Evolutionary conservation across 2,888 invertebrate species (phyloP).

Genomic region (Apoda limacodes): DNA sequence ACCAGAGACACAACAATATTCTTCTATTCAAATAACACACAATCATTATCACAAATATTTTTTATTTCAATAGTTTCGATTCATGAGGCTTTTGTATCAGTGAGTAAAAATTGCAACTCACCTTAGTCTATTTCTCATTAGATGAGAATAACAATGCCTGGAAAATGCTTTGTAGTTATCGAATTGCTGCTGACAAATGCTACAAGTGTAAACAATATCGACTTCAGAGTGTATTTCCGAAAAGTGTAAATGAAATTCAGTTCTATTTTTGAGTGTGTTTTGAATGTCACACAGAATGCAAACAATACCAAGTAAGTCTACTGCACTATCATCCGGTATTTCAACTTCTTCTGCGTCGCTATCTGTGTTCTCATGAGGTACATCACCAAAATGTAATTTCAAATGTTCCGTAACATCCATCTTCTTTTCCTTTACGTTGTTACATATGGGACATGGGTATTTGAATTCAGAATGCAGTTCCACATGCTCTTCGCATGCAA

Average conservation of each 20-base stretch:
- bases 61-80: too few relatives aligned
- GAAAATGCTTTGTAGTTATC: slow-evolving; percentile 65
- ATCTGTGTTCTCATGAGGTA: slow-evolving; percentile 20
- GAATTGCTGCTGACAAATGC: slow-evolving; percentile 65
- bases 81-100: too few relatives aligned
- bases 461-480: slow-evolving; percentile 38
- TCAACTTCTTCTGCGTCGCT: slow-evolving; percentile 29
- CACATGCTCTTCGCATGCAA: slow-evolving; percentile 43
- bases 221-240: slow-evolving; percentile 43
- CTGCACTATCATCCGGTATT: slow-evolving; percentile 52
- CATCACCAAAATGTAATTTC: slow-evolving; percentile 41
- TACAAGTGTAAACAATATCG: slow-evolving; percentile 62
- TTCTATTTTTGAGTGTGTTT: slow-evolving; percentile 56
- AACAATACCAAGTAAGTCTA: slow-evolving; percentile 51
- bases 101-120: slow-evolving; percentile 30
- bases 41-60: too few relatives aligned
- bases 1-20: too few relatives aligned
- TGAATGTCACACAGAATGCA: slow-evolving; percentile 65
- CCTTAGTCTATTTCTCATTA: slow-evolving; percentile 42
- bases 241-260: slow-evolving; percentile 67
- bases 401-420: slow-evolving; percentile 36
- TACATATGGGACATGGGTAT: slow-evolving; percentile 51
- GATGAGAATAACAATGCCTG: slow-evolving; percentile 69
- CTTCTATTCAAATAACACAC: too few relatives aligned
- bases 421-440: slow-evolving; percentile 31